Percentiles rank a stretch among this genome's conserved stretches.
Evolutionary conservation across 1,140 invertebrate species (phyloP).

Genomic region (Parapsyche elsis): DNA sequence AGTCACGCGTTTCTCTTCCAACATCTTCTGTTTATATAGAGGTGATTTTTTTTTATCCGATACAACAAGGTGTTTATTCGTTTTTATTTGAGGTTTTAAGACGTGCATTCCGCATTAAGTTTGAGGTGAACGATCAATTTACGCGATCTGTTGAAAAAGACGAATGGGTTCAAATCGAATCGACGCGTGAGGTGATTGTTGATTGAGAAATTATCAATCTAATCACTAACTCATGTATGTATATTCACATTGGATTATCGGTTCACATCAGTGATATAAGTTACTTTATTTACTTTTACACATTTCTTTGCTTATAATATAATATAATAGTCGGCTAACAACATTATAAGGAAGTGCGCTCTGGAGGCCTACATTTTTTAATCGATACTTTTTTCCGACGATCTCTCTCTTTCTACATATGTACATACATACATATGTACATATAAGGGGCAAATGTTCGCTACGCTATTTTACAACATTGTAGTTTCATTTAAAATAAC

Average conservation of each 20-base stretch:
- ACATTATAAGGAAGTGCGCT: constrained; percentile 36
- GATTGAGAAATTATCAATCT: too few relatives aligned
- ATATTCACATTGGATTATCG: background rate
- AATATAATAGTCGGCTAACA: background rate
- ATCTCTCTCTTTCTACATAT: background rate
- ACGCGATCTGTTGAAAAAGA: background rate
- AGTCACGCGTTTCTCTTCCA: constrained; percentile 12
- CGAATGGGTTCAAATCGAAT: too few relatives aligned
- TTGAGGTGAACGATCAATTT: constrained; percentile 36
- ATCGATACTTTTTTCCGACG: background rate
- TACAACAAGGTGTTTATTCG: constrained; percentile 1
- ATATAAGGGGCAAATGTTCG: background rate
- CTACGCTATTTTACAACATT: too few relatives aligned
- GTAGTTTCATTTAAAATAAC: too few relatives aligned
- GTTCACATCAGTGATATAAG: background rate
- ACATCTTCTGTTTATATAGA: background rate
- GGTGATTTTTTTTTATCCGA: background rate
- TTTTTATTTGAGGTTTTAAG: constrained; percentile 3
- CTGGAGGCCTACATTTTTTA: constrained; percentile 36
- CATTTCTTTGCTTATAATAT: background rate
- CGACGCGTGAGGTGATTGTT: too few relatives aligned
- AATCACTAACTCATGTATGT: too few relatives aligned
- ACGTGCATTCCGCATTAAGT: constrained; percentile 9
- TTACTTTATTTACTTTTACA: constrained; percentile 9
- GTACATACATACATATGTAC: background rate